phyloP scores from a whole-genome alignment of 2,797 vertebrate genomes.

The Rhinogobio ventralis region DNA sequence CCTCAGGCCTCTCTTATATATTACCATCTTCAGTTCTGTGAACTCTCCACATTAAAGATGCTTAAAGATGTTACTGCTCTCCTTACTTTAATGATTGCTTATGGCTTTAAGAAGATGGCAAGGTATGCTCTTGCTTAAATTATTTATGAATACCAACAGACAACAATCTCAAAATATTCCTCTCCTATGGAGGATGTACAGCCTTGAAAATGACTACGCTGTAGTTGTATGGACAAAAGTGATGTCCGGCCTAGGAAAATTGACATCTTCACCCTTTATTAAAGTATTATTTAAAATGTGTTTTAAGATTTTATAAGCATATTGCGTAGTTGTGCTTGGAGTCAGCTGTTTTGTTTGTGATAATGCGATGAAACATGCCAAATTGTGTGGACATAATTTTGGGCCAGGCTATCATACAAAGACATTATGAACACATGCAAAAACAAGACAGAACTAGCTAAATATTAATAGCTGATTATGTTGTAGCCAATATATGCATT shows the following conservation, averaged over 20 bases:
- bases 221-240: neutral
- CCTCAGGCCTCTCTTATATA: too few species aligned
- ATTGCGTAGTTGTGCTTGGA: neutral
- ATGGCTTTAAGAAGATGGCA: conserved; percentile 44
- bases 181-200: neutral
- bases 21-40: too few species aligned
- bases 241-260: neutral
- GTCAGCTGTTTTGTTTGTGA: too few species aligned
- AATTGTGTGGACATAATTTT: too few species aligned
- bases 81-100: conserved; percentile 16
- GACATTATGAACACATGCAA: neutral
- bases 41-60: conserved; percentile 17
- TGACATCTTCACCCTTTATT: too few species aligned
- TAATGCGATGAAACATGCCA: too few species aligned
- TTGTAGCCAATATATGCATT: neutral
- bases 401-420: neutral
- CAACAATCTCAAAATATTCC: neutral
- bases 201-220: neutral
- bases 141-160: neutral
- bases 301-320: neutral
- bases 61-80: neutral
- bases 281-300: neutral
- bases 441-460: neutral
- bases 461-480: neutral
- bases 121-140: neutral